Conservation (phyloP, 2,113 vertebrate species). For the Potamarius usumacintae region DNA sequence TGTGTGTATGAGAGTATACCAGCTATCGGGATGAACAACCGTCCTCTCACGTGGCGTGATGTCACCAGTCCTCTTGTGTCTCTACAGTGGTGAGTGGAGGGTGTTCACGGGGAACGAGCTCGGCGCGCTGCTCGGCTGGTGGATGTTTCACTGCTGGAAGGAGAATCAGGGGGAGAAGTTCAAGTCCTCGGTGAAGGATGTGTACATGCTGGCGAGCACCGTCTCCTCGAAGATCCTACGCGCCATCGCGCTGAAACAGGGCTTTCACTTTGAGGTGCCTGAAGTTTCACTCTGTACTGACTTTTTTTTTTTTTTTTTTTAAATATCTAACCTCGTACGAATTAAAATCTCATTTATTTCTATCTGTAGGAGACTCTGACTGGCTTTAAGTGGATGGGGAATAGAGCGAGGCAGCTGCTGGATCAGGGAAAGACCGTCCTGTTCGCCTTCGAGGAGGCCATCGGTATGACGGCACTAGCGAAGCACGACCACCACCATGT, state of each 20-base stretch:
- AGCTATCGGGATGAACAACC: background rate
- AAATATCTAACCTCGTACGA: background rate
- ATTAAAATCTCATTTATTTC: background rate
- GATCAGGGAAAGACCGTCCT: conserved; percentile 88
- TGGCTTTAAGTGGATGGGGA: conserved; percentile 99
- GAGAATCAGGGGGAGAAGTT: conserved; percentile 69
- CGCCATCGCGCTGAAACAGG: conserved; percentile 93
- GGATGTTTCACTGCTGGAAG: conserved; percentile 93
- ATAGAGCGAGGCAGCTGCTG: conserved; percentile 86
- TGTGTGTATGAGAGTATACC: background rate
- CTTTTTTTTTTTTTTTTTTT: no score
- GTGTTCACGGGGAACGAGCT: conserved; percentile 94
- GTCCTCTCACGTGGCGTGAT: background rate
- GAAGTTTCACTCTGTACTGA: background rate
- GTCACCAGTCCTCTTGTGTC: background rate
- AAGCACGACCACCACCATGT: background rate
- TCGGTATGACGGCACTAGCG: conserved; percentile 76
- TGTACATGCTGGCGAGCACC: conserved; percentile 94
- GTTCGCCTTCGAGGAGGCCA: conserved; percentile 98
- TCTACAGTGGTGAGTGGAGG: conserved; percentile 85
- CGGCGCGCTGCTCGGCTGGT: conserved; percentile 94
- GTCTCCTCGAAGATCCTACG: conserved; percentile 96
- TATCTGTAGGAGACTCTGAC: conserved; percentile 89
- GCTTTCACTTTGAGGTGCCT: conserved; percentile 94
- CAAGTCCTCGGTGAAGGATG: conserved; percentile 74